Evolutionary conservation across 2,113 vertebrate genomes (phyloP), one percentile per base, ranked within the genome.

Genomic region (Alligator mississippiensis): DNA sequence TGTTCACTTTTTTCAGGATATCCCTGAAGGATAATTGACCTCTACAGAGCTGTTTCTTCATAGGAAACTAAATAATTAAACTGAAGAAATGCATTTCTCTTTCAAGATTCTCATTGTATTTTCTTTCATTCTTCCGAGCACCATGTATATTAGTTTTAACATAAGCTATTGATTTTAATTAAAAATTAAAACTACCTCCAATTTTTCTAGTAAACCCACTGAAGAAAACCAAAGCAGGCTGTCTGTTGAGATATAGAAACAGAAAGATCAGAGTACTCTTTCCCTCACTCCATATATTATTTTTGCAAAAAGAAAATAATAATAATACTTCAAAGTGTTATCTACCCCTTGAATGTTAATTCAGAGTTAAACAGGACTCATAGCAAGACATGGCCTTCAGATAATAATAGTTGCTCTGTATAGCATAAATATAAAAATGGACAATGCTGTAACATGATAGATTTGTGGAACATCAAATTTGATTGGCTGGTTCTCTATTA

Each of bases 1-100:
- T 98, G 98, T 98, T 98, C 93, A 97, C 95, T 97, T 97, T 96
- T 98, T 97, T 96, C 97, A 96, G 97, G 97, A 96, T 92, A 97
- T 97, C 97, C 96, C 97, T 97, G 93, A 98, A 98, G 96, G 95
- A 96, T 97, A 98, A 98, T 97, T 93, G 90, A 97, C 79, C 85
- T 97, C 97, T 95, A 77, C 92, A 93, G 96, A 97, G 92, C 93
- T 94, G 90, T 94, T 96, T 97, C 97, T 97, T 97, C 87, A 93
- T 96, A 97, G 96, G 97, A 97, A 98, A 96, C 96, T 88, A 97
- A 97, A 98, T 96, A 97, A 97, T 97, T 97, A 98, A 97, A 92
- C 90, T 92, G 87, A 96, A 96, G 94, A 96, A 96, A 97, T 93
- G 87, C 83, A 95, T 94, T 98, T 97, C 88, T 97, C 95, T 89